Evolutionary conservation across 2,113 vertebrate species (phyloP).

Genomic region (Tricholaema leucomelas): DNA sequence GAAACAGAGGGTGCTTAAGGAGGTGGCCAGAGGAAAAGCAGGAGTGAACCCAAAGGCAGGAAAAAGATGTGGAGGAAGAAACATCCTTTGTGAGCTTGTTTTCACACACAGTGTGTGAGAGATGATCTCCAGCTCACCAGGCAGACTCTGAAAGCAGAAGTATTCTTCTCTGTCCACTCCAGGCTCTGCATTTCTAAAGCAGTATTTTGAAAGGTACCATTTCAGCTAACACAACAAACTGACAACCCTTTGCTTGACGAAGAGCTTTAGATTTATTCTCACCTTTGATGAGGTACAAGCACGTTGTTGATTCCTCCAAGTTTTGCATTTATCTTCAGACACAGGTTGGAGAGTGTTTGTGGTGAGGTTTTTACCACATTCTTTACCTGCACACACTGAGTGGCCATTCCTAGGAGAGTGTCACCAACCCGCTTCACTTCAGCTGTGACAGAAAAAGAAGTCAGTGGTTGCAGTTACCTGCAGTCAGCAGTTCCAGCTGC

Average conservation of each 20-base stretch:
- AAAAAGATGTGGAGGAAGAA: neutral
- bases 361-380: slow-evolving; percentile 98
- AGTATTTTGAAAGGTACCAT: neutral
- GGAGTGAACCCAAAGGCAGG: neutral
- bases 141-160: neutral
- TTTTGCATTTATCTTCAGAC: slow-evolving; percentile 99
- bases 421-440: slow-evolving; percentile 98
- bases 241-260: neutral
- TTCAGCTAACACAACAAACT: neutral
- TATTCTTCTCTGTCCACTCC: neutral
- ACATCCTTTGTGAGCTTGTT: neutral
- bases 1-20: neutral
- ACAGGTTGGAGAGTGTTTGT: slow-evolving; percentile 96
- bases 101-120: neutral
- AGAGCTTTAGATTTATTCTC: slow-evolving; percentile 16
- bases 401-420: slow-evolving; percentile 97
- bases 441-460: slow-evolving; percentile 73
- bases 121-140: neutral
- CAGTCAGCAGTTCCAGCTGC: neutral
- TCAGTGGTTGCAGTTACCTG: neutral
- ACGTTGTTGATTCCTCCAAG: slow-evolving; percentile 99
- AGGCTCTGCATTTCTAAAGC: neutral
- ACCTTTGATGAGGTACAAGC: slow-evolving; percentile 98
- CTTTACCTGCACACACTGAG: slow-evolving; percentile 98
- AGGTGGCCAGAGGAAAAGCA: neutral